These are phyloP conservation scores for Cataglyphis livida DNA, from an alignment of 2,888 invertebrate species.

Conservation along the genomic window DNA sequence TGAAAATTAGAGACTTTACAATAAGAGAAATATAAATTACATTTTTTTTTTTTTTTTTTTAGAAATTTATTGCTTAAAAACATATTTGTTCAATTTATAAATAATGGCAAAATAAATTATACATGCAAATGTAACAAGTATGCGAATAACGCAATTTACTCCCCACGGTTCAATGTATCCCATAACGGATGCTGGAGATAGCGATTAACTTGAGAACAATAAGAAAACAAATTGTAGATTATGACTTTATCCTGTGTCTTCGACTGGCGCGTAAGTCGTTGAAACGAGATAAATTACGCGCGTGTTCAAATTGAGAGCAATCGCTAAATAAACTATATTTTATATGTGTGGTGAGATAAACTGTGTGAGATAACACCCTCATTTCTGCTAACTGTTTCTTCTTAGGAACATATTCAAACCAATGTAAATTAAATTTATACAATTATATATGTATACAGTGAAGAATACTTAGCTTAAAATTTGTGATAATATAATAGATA, in stretches of 20 bases:
- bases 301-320: constrained; percentile 56
- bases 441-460: not conserved
- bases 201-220: constrained; percentile 69
- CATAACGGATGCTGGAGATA: constrained; percentile 69
- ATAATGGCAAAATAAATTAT: constrained; percentile 64
- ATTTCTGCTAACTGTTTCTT: not conserved
- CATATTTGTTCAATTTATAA: constrained; percentile 48
- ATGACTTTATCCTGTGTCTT: constrained; percentile 52
- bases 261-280: constrained; percentile 54
- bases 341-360: constrained; percentile 4
- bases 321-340: constrained; percentile 39
- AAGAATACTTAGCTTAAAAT: not conserved
- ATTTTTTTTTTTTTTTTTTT: constrained; percentile 58
- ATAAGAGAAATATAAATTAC: constrained; percentile 46
- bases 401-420: not conserved
- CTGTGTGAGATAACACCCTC: not conserved
- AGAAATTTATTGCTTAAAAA: constrained; percentile 65
- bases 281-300: constrained; percentile 60
- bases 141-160: constrained; percentile 66
- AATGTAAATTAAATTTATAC: not conserved
- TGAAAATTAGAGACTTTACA: not conserved
- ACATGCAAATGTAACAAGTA: constrained; percentile 50
- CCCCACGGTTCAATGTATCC: constrained; percentile 65
- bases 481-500: not conserved
- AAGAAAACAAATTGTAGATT: constrained; percentile 67